phyloP scores from a whole-genome alignment of 2,888 invertebrate genomes.

The Gymnosoma rotundatum region DNA sequence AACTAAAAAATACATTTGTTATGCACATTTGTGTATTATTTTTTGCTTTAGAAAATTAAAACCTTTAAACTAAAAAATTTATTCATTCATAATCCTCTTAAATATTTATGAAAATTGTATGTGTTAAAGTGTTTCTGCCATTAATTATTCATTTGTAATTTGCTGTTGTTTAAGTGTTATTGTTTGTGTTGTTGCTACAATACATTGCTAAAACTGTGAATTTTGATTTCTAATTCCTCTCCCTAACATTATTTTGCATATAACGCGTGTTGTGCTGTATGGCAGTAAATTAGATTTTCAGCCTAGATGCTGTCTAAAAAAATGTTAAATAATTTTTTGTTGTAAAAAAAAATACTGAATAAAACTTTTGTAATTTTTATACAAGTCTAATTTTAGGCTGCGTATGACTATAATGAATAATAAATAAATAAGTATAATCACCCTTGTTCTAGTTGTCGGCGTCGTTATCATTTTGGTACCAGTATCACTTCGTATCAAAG shows the following conservation, averaged over 20 bases:
- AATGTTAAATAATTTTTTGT: too few species aligned
- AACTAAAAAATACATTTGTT: background rate
- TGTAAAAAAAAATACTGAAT: too few species aligned
- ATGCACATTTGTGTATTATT: background rate
- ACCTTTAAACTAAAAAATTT: background rate
- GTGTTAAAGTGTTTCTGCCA: background rate
- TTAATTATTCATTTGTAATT: constrained; percentile 42
- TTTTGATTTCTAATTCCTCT: background rate
- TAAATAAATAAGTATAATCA: too few species aligned
- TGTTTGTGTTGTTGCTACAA: background rate
- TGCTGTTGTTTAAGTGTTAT: background rate
- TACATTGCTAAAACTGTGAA: background rate
- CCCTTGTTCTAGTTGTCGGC: too few species aligned
- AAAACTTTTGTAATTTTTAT: background rate
- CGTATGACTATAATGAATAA: too few species aligned
- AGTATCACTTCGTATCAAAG: too few species aligned
- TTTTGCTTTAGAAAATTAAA: background rate
- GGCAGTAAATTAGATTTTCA: background rate
- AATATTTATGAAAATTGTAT: background rate
- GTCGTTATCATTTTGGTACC: too few species aligned
- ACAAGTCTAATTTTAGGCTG: constrained; percentile 13
- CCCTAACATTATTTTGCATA: background rate
- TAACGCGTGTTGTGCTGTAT: background rate
- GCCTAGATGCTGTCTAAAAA: too few species aligned
- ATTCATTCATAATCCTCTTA: background rate